Percentiles rank a stretch among this genome's conserved stretches.
Evolutionary conservation across 2,888 invertebrate genomes (phyloP).

Genomic region (Diaperis boleti): DNA sequence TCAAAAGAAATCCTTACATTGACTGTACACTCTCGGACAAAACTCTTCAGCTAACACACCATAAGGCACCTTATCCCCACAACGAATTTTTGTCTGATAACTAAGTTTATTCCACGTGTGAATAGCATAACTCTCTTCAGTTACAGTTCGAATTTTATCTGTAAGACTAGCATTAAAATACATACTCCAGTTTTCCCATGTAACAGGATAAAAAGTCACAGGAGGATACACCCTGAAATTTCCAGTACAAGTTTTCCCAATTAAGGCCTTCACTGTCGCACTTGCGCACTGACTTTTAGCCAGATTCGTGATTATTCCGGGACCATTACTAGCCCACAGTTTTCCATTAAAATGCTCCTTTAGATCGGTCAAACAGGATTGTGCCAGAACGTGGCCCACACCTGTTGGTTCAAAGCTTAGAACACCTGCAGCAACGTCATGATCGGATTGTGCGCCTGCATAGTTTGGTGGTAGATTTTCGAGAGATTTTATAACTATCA

Average conservation of each 20-base stretch:
- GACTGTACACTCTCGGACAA: slow-evolving; percentile 67
- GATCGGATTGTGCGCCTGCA: slow-evolving; percentile 72
- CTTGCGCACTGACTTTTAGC: slow-evolving; percentile 71
- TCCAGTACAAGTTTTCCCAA: slow-evolving; percentile 70
- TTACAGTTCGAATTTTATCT: slow-evolving; percentile 15
- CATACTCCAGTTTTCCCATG: slow-evolving; percentile 71
- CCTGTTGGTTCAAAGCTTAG: slow-evolving; percentile 71
- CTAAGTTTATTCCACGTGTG: slow-evolving; percentile 74
- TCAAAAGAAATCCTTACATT: slow-evolving; percentile 49
- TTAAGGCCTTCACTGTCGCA: slow-evolving; percentile 44
- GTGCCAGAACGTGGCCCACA: slow-evolving; percentile 71
- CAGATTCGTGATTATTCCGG: slow-evolving; percentile 76
- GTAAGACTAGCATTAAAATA: slow-evolving; percentile 69
- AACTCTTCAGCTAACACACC: slow-evolving; percentile 66
- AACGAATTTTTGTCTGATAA: slow-evolving; percentile 60
- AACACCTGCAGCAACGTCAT: slow-evolving; percentile 75
- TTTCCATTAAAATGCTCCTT: slow-evolving; percentile 69
- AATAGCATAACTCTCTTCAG: slow-evolving; percentile 66
- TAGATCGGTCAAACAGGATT: slow-evolving; percentile 70
- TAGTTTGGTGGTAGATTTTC: slow-evolving; percentile 71
- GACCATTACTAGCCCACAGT: slow-evolving; percentile 74
- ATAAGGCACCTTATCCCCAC: slow-evolving; percentile 68
- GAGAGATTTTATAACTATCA: slow-evolving; percentile 74
- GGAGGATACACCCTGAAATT: slow-evolving; percentile 76
- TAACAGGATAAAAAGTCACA: slow-evolving; percentile 77